A percentile compares a stretch with the other conserved stretches of the same genome.
These are phyloP conservation scores for Octomys mimax DNA, from an alignment of 2,797 vertebrate species.

Conservation along the genomic window DNA sequence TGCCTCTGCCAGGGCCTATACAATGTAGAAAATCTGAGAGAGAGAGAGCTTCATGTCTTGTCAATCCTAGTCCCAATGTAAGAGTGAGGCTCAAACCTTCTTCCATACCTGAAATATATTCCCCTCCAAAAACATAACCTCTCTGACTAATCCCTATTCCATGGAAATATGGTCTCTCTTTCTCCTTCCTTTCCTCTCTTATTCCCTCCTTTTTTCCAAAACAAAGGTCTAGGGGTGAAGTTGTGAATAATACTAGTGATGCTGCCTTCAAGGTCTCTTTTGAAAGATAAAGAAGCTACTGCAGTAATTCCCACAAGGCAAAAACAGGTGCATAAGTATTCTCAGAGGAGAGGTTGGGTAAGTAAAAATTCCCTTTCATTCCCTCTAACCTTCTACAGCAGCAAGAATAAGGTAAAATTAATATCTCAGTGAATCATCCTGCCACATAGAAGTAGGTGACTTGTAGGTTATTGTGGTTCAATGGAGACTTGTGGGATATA, in stretches of 20 bases:
- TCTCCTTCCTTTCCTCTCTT: not conserved
- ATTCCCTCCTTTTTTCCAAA: not conserved
- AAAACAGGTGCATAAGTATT: slow-evolving; percentile 36
- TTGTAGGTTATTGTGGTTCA: slow-evolving; percentile 73
- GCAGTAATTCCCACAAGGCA: slow-evolving; percentile 48
- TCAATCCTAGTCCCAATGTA: not conserved
- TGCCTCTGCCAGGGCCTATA: not conserved
- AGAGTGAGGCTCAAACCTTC: not conserved
- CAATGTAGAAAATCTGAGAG: slow-evolving; percentile 23
- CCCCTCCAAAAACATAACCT: not conserved
- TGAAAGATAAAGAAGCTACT: slow-evolving; percentile 57
- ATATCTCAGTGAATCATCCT: slow-evolving; percentile 78
- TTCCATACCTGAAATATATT: not conserved
- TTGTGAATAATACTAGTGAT: not conserved
- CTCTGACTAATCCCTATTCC: not conserved
- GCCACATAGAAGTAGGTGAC: slow-evolving; percentile 74
- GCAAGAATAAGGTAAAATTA: slow-evolving; percentile 76
- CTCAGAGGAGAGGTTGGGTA: slow-evolving; percentile 37
- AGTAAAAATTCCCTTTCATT: slow-evolving; percentile 64
- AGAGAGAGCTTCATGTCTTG: not conserved
- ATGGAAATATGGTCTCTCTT: not conserved
- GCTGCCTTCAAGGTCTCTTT: slow-evolving; percentile 42
- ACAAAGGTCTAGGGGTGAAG: not conserved
- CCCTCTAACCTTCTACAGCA: slow-evolving; percentile 59
- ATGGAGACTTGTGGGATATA: slow-evolving; percentile 50